Percentiles rank a stretch among this genome's conserved stretches.
phyloP scores from a whole-genome alignment of 2,113 vertebrate species.

The Mustela lutreola region DNA sequence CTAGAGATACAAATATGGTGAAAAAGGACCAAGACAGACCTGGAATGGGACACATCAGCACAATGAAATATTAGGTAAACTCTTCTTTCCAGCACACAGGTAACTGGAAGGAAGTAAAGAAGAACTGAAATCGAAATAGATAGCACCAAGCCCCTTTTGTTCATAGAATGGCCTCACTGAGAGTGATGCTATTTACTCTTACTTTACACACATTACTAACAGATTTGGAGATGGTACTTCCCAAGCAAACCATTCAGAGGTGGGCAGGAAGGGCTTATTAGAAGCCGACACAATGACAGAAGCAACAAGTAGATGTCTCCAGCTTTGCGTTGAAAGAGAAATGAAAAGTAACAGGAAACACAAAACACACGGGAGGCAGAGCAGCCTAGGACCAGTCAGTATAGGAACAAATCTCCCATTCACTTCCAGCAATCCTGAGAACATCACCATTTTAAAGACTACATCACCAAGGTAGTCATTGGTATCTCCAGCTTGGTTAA shows the following conservation, averaged over 20 bases:
- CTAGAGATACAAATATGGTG: not conserved
- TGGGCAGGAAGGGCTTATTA: not conserved
- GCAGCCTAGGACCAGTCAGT: not conserved
- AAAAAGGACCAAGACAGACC: not conserved
- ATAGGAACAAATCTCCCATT: not conserved
- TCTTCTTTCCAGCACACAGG: rapidly evolving
- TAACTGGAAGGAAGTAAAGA: not conserved
- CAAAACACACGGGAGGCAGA: not conserved
- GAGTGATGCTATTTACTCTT: not conserved
- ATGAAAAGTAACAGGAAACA: not conserved
- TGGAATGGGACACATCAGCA: too few relatives aligned
- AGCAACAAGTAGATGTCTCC: not conserved
- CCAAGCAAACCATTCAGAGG: not conserved
- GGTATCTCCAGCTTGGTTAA: not conserved
- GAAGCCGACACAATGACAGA: not conserved
- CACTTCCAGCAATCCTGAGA: not conserved
- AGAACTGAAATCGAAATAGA: not conserved
- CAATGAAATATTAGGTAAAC: not conserved
- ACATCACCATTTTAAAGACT: not conserved
- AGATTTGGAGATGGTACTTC: not conserved
- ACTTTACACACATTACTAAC: not conserved
- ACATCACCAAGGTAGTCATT: not conserved
- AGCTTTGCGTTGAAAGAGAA: not conserved
- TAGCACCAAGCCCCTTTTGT: not conserved
- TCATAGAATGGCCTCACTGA: not conserved